Conservation (phyloP, 2,113 vertebrate species). For the Cricetomys ansorgei region DNA sequence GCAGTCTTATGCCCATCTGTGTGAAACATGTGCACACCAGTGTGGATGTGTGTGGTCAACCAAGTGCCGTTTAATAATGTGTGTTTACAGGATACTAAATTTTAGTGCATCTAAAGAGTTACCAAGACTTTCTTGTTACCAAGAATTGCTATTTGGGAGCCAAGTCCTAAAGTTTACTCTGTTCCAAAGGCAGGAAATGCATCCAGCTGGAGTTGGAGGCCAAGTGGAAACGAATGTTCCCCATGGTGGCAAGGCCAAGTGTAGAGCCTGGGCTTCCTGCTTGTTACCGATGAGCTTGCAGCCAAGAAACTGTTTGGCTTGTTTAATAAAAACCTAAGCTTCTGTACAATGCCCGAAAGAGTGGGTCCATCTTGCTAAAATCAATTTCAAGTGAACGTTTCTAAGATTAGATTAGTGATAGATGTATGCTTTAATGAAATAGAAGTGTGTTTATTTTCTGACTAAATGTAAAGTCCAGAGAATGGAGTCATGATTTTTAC, state of each 20-base stretch:
- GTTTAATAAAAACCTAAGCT: not conserved
- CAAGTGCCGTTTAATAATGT: not conserved
- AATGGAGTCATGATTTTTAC: slow-evolving; percentile 33
- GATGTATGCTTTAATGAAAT: not conserved
- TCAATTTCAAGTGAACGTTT: slow-evolving; percentile 55
- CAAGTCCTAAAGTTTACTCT: not conserved
- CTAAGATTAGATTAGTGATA: slow-evolving; percentile 37
- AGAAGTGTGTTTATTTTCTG: slow-evolving; percentile 21
- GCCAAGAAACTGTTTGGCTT: not conserved
- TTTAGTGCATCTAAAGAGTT: slow-evolving; percentile 17
- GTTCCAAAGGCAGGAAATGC: not conserved
- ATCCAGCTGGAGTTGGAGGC: not conserved
- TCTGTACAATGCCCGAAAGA: not conserved
- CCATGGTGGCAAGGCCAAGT: not conserved
- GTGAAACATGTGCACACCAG: not conserved
- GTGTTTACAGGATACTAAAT: not conserved
- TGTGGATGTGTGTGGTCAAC: not conserved
- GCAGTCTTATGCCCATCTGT: not conserved
- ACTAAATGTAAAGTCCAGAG: not conserved
- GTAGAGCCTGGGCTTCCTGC: not conserved
- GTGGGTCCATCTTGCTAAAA: slow-evolving; percentile 45
- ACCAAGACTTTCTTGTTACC: not conserved
- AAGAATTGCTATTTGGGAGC: not conserved
- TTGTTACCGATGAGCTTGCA: not conserved
- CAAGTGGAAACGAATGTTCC: slow-evolving; percentile 3